Base-by-base conservation (phyloP, 2,888 invertebrate genomes). In the Eupithecia centaureata region DNA sequence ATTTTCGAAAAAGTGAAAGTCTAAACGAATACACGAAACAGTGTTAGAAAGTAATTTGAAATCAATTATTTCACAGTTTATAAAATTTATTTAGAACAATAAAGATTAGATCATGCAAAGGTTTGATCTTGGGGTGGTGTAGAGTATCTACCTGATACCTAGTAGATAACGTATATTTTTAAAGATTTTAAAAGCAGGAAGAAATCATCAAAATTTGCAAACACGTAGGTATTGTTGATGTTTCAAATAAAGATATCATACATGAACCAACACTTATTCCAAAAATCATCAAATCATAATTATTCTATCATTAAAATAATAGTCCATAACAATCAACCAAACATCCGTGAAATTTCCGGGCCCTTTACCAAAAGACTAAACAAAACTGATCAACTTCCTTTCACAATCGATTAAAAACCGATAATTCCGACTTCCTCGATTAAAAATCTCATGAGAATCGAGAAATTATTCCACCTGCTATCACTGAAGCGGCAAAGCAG, bases 381-480 rank as follows among this genome's bases (percentile, higher is more conserved):
- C n/a, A 13, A 12, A 52, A 52, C 47, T 22, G 47, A 22, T 22
- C 8, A 22, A 84, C 84, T 88, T 89, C 90, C 90, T 87, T 79
- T 82, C 87, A 82, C 77, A 82, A 85, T 69, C 57, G 65, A 68
- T 76, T 79, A 80, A 79, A 77, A 80, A 76, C 80, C 79, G 76
- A 81, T 82, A 84, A 86, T 83, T 79, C 71, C 72, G 65, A 84
- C 83, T 88, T 89, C 90, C 90, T 88, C 80, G 83, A 87, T 88
- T 86, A 83, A 86, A 84, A 81, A 76, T 80, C 87, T 91, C 91
- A 90, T 91, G 92, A 92, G 92, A 93, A 92, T 88, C 81, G 78
- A 82, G 69, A 77, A 77, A 78, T 81, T 79, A 81, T 81, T 78
- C 83, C 91, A 92, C 91, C 92, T 91, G 92, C 86, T 83, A 78